Percentiles rank a stretch among this genome's conserved stretches.
Evolutionary conservation across 64 coral and sea anemone genomes (phyloP).

Genomic region (Montipora cactus): DNA sequence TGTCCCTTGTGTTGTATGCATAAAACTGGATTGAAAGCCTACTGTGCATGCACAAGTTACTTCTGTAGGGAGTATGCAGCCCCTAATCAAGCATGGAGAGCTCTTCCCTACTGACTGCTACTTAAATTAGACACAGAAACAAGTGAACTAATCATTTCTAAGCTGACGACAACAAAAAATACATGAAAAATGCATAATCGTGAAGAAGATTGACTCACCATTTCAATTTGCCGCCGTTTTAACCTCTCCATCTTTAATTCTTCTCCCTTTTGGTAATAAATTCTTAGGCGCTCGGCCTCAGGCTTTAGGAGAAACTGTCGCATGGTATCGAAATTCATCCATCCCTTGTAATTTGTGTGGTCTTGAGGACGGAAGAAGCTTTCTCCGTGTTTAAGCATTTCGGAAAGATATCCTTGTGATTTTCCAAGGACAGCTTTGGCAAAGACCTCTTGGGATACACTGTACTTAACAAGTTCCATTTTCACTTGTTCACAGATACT

Average conservation of each 20-base stretch:
- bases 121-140: too few species aligned
- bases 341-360: slow-evolving; percentile 82
- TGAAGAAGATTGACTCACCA: neutral
- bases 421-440: slow-evolving; percentile 92
- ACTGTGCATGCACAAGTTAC: too few species aligned
- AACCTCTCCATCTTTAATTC: slow-evolving; percentile 76
- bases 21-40: too few species aligned
- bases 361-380: slow-evolving; percentile 83
- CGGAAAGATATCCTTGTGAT: slow-evolving; percentile 94
- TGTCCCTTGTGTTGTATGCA: too few species aligned
- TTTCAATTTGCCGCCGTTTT: slow-evolving; percentile 54
- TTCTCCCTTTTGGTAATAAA: slow-evolving; percentile 70
- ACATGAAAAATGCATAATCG: too few species aligned
- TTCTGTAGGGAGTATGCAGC: too few species aligned
- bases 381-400: slow-evolving; percentile 94
- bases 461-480: slow-evolving; percentile 82
- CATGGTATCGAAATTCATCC: slow-evolving; percentile 95
- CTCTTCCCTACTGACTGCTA: too few species aligned
- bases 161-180: too few species aligned
- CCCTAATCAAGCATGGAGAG: too few species aligned
- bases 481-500: slow-evolving; percentile 84
- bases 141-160: too few species aligned
- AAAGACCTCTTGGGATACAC: slow-evolving; percentile 93
- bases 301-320: slow-evolving; percentile 75
- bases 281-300: slow-evolving; percentile 69